These are phyloP conservation scores for Darevskia nairensis DNA, from an alignment of 2,797 vertebrate genomes.

Conservation along the genomic window DNA sequence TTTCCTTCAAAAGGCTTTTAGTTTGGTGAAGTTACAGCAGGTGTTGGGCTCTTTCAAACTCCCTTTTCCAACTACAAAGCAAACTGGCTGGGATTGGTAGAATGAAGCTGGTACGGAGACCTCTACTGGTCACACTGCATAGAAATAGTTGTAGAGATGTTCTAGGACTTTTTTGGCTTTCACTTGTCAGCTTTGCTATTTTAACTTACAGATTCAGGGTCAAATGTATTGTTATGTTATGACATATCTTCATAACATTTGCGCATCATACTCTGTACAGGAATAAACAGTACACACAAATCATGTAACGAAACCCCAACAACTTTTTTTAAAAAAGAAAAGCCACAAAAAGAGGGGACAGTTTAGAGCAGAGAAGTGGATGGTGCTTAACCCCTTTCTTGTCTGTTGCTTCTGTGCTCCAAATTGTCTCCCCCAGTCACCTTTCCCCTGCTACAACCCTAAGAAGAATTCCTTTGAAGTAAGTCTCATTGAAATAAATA, in stretches of 20 bases:
- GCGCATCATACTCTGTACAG: no score
- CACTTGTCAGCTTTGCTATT: background rate
- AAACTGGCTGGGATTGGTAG: conserved; percentile 18
- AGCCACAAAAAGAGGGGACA: background rate
- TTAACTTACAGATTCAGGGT: background rate
- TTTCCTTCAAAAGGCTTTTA: conserved; percentile 15
- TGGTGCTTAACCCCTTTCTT: background rate
- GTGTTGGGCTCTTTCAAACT: background rate
- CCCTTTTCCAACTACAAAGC: background rate
- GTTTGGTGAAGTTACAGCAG: background rate
- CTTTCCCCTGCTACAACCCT: background rate
- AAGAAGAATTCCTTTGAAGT: background rate
- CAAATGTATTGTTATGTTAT: background rate
- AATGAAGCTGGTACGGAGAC: conserved; percentile 60
- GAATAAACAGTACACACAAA: background rate
- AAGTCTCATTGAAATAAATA: background rate
- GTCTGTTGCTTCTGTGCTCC: background rate
- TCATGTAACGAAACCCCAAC: background rate
- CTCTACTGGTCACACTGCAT: conserved; percentile 52
- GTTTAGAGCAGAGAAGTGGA: background rate
- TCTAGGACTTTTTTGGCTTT: background rate
- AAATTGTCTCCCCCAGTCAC: background rate
- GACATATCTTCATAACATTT: background rate
- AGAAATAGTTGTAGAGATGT: fast-evolving
- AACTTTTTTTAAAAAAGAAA: background rate